phyloP scores from a whole-genome alignment of 2,888 invertebrate genomes.

The Xestia rhomboidea region DNA sequence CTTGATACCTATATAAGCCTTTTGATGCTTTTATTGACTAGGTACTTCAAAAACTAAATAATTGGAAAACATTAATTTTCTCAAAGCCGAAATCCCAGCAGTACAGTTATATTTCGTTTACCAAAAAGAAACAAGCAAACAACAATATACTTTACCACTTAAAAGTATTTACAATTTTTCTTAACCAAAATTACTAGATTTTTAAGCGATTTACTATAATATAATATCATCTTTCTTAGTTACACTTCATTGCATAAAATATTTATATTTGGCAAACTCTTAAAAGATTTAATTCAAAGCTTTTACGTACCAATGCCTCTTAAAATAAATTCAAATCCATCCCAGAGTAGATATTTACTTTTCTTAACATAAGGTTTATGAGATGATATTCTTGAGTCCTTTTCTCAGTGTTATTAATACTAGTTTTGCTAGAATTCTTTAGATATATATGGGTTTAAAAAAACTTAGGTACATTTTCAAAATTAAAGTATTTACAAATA shows the following conservation, averaged over 20 bases:
- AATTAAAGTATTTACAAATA: background rate
- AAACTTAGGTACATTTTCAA: background rate
- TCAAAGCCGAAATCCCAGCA: background rate
- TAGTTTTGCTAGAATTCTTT: background rate
- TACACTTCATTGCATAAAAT: background rate
- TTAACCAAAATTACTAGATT: conserved; percentile 18
- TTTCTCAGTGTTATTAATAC: background rate
- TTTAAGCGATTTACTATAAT: conserved; percentile 8
- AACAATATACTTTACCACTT: background rate
- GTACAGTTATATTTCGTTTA: background rate
- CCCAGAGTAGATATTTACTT: background rate
- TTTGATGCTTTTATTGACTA: background rate
- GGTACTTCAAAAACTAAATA: background rate
- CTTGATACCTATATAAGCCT: no score
- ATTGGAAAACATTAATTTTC: background rate
- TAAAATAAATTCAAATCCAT: conserved; percentile 7
- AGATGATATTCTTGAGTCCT: background rate
- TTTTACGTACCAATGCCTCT: background rate
- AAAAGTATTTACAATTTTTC: background rate
- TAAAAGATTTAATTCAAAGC: background rate
- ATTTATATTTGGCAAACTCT: conserved; percentile 20
- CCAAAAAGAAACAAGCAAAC: background rate
- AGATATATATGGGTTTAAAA: background rate
- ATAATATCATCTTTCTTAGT: background rate
- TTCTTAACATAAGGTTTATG: background rate